Evolutionary conservation across 2,888 invertebrate species (phyloP), one percentile per base, ranked within the genome.

Genomic region (Polydrusus tereticollis): DNA sequence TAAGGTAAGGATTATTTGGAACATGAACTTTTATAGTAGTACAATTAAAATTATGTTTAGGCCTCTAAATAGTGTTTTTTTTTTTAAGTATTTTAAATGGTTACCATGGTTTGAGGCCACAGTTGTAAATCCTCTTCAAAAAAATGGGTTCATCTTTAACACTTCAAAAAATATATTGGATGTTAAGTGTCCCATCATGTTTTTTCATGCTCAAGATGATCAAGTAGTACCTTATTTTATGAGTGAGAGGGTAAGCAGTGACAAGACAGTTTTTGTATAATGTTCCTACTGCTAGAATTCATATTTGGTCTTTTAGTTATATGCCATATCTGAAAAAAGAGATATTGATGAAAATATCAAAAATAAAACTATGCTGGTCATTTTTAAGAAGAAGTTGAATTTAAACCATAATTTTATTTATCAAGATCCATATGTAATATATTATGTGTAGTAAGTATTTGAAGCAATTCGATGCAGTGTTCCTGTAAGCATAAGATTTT

Each of bases 181-280:
- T 65, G 88, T 90, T 36, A 83, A 88, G 10, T 89, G 93, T 78
- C 95, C 97, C 0, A 87, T 97, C 29, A 88, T 97, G 80, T 95
- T 98, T 77, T 86, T 98, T 26, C 98, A 98, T 86, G 96, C 98
- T 0, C 91, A 93, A 85, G 97, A 98, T 85, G 98, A 98, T 85
- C 87, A 88, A 55, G 90, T 97, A 41, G 93, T 98, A 72, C 97
- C 98, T 14, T 92, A 91, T 79, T 85, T 88, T 21, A 89, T 97
- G 59, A 97, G 96, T 0, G 85, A 90, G 76, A 92, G 92, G 88
- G 93, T 95, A 72, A 55, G 38, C 12, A 10, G 36, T 36, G 2
- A 36, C 5, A 10, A 36, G 10, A 10, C 29, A 29, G 4, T 29
- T 29, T 29, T 29, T 29, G 7, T 5, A 29, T 5, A 4, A 29